Percentiles rank a stretch among this genome's conserved stretches.
phyloP scores from a whole-genome alignment of 2,797 vertebrate genomes.

The Rhabdomys pumilio region DNA sequence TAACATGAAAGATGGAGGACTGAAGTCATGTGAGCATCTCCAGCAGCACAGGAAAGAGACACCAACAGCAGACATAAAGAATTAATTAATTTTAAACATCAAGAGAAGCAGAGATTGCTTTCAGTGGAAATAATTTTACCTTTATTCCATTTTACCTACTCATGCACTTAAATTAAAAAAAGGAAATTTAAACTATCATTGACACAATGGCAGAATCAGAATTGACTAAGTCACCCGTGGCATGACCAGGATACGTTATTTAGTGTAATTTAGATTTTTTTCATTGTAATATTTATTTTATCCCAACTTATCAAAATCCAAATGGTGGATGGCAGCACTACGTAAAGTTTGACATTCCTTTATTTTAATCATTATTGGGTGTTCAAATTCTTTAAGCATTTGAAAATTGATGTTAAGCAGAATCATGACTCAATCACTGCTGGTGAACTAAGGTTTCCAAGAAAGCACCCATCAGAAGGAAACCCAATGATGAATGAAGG shows the following conservation, averaged over 20 bases:
- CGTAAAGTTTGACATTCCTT: not conserved
- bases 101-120: not conserved
- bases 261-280: not conserved
- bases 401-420: not conserved
- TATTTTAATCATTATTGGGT: conserved; percentile 8
- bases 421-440: not conserved
- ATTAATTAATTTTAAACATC: conserved; percentile 9
- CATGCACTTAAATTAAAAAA: not conserved
- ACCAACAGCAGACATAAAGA: conserved; percentile 26
- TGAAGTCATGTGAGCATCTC: not conserved
- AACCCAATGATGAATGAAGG: not conserved
- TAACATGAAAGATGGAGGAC: not conserved
- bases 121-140: not conserved
- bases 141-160: conserved; percentile 19
- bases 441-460: not conserved
- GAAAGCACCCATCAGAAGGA: not conserved
- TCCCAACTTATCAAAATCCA: conserved; percentile 27
- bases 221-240: not conserved
- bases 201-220: not conserved
- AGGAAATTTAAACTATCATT: not conserved
- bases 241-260: not conserved
- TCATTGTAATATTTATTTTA: conserved; percentile 22
- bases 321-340: not conserved
- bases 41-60: not conserved
- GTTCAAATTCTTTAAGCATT: conserved; percentile 32